These are phyloP conservation scores for Prionailurus bengalensis DNA, from an alignment of 2,113 vertebrate genomes.

Conservation along the genomic window DNA sequence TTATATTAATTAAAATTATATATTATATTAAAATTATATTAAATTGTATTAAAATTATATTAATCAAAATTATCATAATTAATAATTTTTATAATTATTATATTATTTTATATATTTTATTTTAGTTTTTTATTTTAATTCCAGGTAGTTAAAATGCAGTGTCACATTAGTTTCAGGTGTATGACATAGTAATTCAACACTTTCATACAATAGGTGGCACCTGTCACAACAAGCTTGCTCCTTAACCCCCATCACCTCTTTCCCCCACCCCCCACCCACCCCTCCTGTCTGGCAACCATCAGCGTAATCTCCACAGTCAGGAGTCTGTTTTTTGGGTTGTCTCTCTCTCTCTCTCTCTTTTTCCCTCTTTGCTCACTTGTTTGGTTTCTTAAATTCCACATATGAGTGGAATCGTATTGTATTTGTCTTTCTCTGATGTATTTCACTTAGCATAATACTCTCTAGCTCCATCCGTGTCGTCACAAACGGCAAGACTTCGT, in stretches of 20 bases:
- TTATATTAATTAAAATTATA: too few relatives aligned
- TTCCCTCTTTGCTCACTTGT: background rate
- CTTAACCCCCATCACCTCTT: background rate
- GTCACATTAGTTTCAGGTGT: background rate
- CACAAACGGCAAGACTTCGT: background rate
- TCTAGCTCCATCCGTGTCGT: background rate
- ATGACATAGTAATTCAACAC: background rate
- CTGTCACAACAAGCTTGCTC: background rate
- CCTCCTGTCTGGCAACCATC: background rate
- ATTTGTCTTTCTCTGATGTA: background rate
- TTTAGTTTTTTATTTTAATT: background rate
- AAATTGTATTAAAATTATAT: too few relatives aligned
- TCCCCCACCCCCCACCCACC: background rate
- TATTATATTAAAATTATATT: too few relatives aligned
- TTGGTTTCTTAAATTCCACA: background rate
- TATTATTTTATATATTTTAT: background rate
- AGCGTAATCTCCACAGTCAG: background rate
- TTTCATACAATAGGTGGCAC: background rate
- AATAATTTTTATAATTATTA: too few relatives aligned
- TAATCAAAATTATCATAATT: too few relatives aligned
- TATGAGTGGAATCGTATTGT: background rate
- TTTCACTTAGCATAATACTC: background rate
- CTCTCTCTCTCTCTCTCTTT: background rate
- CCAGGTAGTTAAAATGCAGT: background rate
- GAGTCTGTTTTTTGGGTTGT: background rate